Percentiles rank a stretch among this genome's conserved stretches.
These are phyloP conservation scores for Gymnodraco acuticeps DNA, from an alignment of 2,797 vertebrate genomes.

Conservation along the genomic window DNA sequence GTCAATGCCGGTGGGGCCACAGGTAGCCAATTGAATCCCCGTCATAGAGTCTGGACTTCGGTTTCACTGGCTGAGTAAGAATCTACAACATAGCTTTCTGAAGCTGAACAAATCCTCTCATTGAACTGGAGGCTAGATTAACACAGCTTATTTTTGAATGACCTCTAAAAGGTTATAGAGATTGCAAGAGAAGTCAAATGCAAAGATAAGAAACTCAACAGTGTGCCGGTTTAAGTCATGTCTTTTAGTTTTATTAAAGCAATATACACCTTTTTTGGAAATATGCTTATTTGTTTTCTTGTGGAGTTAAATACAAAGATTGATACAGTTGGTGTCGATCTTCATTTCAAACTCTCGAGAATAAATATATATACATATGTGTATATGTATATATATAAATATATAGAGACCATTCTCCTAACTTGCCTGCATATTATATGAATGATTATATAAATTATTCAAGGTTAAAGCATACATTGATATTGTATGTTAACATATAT, in stretches of 20 bases:
- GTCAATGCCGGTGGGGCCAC: conserved; percentile 22
- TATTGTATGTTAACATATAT: too few species aligned
- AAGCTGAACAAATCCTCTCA: conserved; percentile 64
- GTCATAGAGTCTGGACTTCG: conserved; percentile 41
- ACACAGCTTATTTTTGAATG: conserved; percentile 28
- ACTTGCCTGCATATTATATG: too few species aligned
- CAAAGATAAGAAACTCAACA: conserved; percentile 12
- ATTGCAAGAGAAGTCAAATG: conserved; percentile 2
- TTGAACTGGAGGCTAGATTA: conserved; percentile 41
- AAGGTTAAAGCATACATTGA: too few species aligned
- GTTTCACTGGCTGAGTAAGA: conserved; percentile 49
- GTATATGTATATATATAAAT: too few species aligned
- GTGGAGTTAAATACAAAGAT: not conserved
- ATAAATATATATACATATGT: too few species aligned
- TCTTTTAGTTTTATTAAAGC: not conserved
- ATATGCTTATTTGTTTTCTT: not conserved
- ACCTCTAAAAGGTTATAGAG: conserved; percentile 34
- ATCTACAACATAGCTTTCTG: conserved; percentile 53
- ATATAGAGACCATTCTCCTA: too few species aligned
- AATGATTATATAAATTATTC: too few species aligned
- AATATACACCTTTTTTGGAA: not conserved
- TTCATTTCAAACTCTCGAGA: not conserved
- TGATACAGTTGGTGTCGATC: not conserved
- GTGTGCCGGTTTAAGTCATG: not conserved
- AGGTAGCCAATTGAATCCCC: conserved; percentile 48